Evolutionary conservation across 30 jellyfish, hydroid and myxozoan species (phyloP), one percentile per base, ranked within the genome.

Genomic region (Catostylus mosaicus): DNA sequence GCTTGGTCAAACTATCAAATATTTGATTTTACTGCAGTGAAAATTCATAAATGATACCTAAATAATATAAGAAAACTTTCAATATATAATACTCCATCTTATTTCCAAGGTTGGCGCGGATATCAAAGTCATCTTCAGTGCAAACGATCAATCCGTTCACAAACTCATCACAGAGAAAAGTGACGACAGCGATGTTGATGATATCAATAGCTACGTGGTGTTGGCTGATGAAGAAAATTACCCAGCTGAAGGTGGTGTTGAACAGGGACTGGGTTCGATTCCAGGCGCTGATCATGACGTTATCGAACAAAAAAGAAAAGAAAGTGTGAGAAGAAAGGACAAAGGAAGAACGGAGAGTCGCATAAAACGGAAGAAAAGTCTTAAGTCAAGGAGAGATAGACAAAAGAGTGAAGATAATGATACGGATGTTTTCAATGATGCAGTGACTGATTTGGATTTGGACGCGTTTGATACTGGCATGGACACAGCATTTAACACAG

Each of bases 371-470:
- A 65, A 65, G 63, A 69, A 67, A 38, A 36, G 34, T 18, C 14
- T 50, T 1, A 80, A 57, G 32, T 26, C 35, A 34, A 48, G 50
- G 47, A 67, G 16, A 31, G 77, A 65, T 27, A 80, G 70, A 31
- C 77, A 33, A 67, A 63, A 65, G 26, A 70, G 92, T 40, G 92
- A 82, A 33, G 86, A 71, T 10, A 54, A 70, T 36, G 92, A 82
- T 37, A 82, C 79, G 10, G 92, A 82, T 56, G 91, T 70, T 0
- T 71, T 82, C 45, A 45, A 45, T 38, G 92, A 72, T 19, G 92
- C 92, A 20, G 76, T 82, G 14, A 82, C 92, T 33, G 92, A 82
- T 29, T 54, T 82, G 30, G 92, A 82, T 30, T 57, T 67, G 75
- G 78, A 64, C 40, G 89, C 68, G 43, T 79, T 79, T 65, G 90